A percentile compares a stretch with the other conserved stretches of the same genome.
These are phyloP conservation scores for Gibbula magus DNA, from an alignment of 2,888 invertebrate genomes.

Conservation along the genomic window DNA sequence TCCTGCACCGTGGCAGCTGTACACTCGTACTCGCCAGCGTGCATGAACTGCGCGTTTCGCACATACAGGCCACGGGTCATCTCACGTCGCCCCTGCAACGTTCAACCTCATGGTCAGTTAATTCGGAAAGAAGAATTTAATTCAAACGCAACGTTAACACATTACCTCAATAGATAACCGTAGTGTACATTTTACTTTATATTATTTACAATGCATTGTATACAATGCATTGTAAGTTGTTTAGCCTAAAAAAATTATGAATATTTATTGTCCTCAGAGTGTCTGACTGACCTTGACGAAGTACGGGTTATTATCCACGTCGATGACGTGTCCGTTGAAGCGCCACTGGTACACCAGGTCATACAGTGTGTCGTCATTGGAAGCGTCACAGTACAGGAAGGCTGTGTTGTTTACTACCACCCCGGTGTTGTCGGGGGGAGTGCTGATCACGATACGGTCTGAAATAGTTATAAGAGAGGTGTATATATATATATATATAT, in stretches of 20 bases:
- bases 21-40: slow-evolving; percentile 93
- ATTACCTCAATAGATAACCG: not conserved
- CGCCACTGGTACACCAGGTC: slow-evolving; percentile 96
- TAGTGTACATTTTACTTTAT: not conserved
- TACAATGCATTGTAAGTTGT: not conserved
- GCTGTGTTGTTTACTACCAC: slow-evolving; percentile 69
- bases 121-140: too few species aligned
- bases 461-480: too few species aligned
- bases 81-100: slow-evolving; percentile 10
- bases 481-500: too few species aligned
- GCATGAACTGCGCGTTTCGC: slow-evolving; percentile 88
- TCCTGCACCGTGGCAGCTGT: slow-evolving; percentile 84
- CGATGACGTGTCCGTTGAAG: slow-evolving; percentile 81
- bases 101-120: too few species aligned
- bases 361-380: slow-evolving; percentile 85
- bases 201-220: not conserved
- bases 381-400: slow-evolving; percentile 86
- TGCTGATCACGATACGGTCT: slow-evolving; percentile 39
- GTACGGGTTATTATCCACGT: slow-evolving; percentile 47
- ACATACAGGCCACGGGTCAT: slow-evolving; percentile 75
- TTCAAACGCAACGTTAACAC: not conserved
- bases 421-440: slow-evolving; percentile 27
- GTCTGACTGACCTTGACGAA: slow-evolving; percentile 16
- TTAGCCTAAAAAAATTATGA: not conserved
- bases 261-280: not conserved